Evolutionary conservation across 2,113 vertebrate species (phyloP), one percentile per base, ranked within the genome.

Genomic region (Nibea albiflora): DNA sequence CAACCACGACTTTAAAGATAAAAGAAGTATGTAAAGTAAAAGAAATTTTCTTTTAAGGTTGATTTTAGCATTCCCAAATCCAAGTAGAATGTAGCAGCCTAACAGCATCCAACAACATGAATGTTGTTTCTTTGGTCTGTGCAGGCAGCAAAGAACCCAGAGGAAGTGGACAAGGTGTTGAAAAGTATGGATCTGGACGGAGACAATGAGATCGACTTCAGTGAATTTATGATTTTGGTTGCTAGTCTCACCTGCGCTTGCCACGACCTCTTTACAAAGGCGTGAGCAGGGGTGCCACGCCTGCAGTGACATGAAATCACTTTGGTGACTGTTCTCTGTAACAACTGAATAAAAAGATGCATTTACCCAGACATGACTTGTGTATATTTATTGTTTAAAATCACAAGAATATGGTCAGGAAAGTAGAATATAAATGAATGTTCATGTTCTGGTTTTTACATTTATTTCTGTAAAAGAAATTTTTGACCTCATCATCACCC

Each of bases 161-260:
- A 24, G 0, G 69, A 85, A 0, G 84, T 92, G 47, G 91, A 94
- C 14, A 87, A 90, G 62, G 50, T 95, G 54, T 61, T 96, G 76
- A 91, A 92, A 69, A 73, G 89, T 42, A 87, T 96, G 84, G 95
- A 96, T 17, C 66, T 90, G 9, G 90, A 95, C 0, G 83, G 92
- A 0, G 94, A 96, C 53, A 73, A 71, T 0, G 76, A 94, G 80
- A 88, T 96, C 31, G 95, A 96, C 90, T 96, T 96, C 93, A 91
- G 14, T 0, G 95, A 96, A 86, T 96, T 95, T 73, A 24, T 95
- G 3, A 68, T 92, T 57, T 77, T 95, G 4, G 87, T 96, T 15
- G 89, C 93, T 9, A 20, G 80, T 1, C 60, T 96, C 31, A 90
- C 92, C 15, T 90, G 86, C 1, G 79, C 87, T 79, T 95, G 90